A percentile compares a stretch with the other conserved stretches of the same genome.
Conservation (phyloP, 2,797 vertebrate genomes). For the Spinibarbus caldwelli region DNA sequence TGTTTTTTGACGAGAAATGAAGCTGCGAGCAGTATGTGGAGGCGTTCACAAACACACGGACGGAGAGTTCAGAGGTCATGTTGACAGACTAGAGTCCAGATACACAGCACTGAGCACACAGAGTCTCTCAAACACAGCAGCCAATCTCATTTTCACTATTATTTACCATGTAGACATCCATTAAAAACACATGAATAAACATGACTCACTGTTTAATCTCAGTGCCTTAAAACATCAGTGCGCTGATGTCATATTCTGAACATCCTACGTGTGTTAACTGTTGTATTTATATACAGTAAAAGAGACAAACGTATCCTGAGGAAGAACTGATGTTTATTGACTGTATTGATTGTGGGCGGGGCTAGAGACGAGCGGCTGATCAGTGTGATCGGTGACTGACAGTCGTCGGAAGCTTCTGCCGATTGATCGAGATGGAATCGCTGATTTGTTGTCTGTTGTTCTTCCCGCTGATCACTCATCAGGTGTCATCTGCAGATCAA, state of each 20-base stretch:
- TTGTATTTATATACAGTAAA: neutral
- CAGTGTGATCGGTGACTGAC: neutral
- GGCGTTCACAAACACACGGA: neutral
- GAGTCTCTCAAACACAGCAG: neutral
- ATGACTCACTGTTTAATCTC: neutral
- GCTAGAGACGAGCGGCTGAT: neutral
- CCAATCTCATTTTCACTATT: neutral
- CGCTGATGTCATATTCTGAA: neutral
- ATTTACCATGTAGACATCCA: neutral
- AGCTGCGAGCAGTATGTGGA: neutral
- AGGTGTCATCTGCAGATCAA: no score
- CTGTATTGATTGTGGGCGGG: no score
- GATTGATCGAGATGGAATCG: constrained; percentile 41
- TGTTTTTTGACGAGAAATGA: neutral
- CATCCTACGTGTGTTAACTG: neutral
- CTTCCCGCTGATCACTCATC: constrained; percentile 39
- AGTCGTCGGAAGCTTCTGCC: neutral
- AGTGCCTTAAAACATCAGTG: no score
- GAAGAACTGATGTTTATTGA: neutral
- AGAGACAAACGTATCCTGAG: no score
- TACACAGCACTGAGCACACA: constrained; percentile 32
- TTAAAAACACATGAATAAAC: neutral
- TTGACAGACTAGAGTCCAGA: constrained; percentile 60
- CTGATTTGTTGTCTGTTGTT: constrained; percentile 35
- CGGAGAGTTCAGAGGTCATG: constrained; percentile 29